Conservation (phyloP, 2,888 invertebrate species). For the Oegoconia quadripuncta region DNA sequence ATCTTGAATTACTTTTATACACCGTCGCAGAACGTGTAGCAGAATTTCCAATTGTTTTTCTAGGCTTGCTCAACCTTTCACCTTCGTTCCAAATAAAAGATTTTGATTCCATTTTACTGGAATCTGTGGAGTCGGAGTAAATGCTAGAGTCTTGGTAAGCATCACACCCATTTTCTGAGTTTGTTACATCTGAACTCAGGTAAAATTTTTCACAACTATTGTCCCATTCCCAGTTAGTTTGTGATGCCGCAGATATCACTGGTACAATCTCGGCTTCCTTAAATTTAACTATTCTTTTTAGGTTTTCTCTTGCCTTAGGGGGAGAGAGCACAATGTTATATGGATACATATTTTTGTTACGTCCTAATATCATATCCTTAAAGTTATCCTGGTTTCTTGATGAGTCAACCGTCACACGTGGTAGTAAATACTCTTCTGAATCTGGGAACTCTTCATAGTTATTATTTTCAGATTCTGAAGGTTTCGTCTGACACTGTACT, state of each 20-base stretch:
- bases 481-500: conserved; percentile 7
- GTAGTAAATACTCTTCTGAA: conserved; percentile 45
- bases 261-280: conserved; percentile 32
- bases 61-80: conserved; percentile 20
- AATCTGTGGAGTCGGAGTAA: conserved; percentile 44
- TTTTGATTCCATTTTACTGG: conserved; percentile 46
- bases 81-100: conserved; percentile 45
- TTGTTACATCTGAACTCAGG: conserved; percentile 21
- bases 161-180: conserved; percentile 24
- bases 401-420: conserved; percentile 44
- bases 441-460: conserved; percentile 53
- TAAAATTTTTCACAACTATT: conserved; percentile 15
- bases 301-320: conserved; percentile 42
- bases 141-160: conserved; percentile 24
- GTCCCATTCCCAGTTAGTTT: conserved; percentile 23
- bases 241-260: conserved; percentile 21
- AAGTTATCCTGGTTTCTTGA: conserved; percentile 39
- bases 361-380: conserved; percentile 63
- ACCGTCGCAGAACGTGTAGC: conserved; percentile 37
- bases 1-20: conserved; percentile 36
- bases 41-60: conserved; percentile 25
- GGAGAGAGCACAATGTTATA: conserved; percentile 68
- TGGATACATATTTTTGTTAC: conserved; percentile 56
- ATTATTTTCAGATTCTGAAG: conserved; percentile 16
- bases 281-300: conserved; percentile 55